Evolutionary conservation across 2,888 invertebrate species (phyloP), one percentile per base, ranked within the genome.

Genomic region (Ethmia dodecea): DNA sequence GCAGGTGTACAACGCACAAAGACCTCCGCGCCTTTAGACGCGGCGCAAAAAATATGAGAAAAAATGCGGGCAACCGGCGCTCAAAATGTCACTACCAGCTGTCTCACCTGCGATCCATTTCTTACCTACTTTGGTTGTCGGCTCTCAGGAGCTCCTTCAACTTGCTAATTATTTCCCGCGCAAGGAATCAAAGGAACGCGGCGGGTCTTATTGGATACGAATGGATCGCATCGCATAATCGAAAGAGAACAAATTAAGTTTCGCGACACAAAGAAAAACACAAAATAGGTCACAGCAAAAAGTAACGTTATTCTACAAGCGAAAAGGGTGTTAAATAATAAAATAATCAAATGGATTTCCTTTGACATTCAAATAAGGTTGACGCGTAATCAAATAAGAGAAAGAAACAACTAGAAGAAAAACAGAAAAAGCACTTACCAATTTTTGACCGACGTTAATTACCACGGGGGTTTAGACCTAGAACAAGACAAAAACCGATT

Each of bases 21-120:
- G 72, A 63, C 61, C 33, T 47, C n/a, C 48, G 45, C 49, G 49
- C 41, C 49, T 59, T 62, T 60, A 59, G 55, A 53, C 55, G 55
- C 50, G 52, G 55, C 3, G 56, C 57, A 63, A 62, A 73, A 75
- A 77, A 73, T 40, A 37, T 36, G 53, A 48, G 59, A 69, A 74
- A 72, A 60, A 55, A 48, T 46, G 35, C 36, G 42, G 47, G 45
- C 50, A 51, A 52, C 54, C n/a, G n/a, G 54, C 65, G 61, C 51
- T 65, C 65, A 65, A 69, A 79, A 78, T 75, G 73, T 77, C 74
- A 70, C 61, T 61, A 63, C 61, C 81, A 81, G 76, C 79, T 80
- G 81, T 67, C 77, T 62, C 69, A 64, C 67, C 68, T 65, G 64
- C 67, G 50, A 48, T 49, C 57, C 52, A 52, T 62, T 58, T 45